A percentile compares a stretch with the other conserved stretches of the same genome.
Conservation (phyloP, 2,888 invertebrate genomes). For the Creontiades dilutus region DNA sequence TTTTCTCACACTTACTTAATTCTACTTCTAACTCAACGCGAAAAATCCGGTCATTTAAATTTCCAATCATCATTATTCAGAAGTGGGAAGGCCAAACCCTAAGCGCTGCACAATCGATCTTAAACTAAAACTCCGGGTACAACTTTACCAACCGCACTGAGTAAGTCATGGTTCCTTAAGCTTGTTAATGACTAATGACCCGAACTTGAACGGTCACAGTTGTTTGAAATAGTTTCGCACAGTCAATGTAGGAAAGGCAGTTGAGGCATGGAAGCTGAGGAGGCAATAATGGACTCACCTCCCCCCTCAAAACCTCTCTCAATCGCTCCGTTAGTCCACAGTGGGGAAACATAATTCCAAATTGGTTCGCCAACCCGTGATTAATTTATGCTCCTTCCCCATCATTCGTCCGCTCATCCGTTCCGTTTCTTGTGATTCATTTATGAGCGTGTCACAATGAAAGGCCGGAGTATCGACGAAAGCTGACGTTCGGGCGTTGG, state of each 20-base stretch:
- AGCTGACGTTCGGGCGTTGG: neutral
- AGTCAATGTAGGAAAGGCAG: slow-evolving; percentile 9
- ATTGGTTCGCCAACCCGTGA: slow-evolving; percentile 26
- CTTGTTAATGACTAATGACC: slow-evolving; percentile 31
- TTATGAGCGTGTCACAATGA: neutral
- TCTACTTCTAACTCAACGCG: too few species aligned
- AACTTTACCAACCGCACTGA: slow-evolving; percentile 5
- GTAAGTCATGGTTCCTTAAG: slow-evolving; percentile 5
- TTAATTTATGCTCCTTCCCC: neutral
- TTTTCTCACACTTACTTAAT: too few species aligned
- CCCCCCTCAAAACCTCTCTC: neutral
- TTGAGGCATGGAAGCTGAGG: neutral
- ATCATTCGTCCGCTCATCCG: neutral
- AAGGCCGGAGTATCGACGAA: neutral
- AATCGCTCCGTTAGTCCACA: neutral
- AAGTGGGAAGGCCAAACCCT: too few species aligned
- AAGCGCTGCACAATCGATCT: too few species aligned
- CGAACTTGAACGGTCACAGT: slow-evolving; percentile 19
- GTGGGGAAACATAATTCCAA: slow-evolving; percentile 1
- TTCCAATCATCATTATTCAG: too few species aligned
- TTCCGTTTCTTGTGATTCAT: neutral
- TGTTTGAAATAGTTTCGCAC: slow-evolving; percentile 4
- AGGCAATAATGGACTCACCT: slow-evolving; percentile 22
- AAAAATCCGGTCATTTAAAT: too few species aligned
- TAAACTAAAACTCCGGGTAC: neutral